Conservation (phyloP, 2,888 invertebrate genomes). For the Periphyllus acericola region DNA sequence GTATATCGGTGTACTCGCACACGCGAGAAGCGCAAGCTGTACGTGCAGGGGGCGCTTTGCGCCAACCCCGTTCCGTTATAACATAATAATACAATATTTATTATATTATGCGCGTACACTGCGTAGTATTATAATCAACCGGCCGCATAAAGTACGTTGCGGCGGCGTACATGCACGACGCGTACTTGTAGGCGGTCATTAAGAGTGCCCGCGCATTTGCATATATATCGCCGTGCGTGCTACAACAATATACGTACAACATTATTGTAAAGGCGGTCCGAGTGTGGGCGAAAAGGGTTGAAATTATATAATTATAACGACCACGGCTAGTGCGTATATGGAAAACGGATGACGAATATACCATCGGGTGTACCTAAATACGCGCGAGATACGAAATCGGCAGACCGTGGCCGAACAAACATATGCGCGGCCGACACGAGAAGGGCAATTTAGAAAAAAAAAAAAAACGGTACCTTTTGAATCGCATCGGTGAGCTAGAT, state of each 20-base stretch:
- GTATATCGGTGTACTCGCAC: no score
- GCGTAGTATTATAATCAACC: neutral
- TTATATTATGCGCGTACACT: neutral
- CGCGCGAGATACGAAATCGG: neutral
- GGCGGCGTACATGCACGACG: neutral
- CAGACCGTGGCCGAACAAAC: neutral
- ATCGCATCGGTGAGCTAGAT: neutral
- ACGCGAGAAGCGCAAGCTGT: neutral
- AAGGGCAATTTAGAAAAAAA: neutral
- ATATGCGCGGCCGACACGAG: neutral
- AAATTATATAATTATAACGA: constrained; percentile 3
- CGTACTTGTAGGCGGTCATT: neutral
- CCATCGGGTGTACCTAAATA: neutral
- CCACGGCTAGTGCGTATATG: neutral
- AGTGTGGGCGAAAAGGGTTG: neutral
- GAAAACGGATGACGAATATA: neutral
- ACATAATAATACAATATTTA: no score
- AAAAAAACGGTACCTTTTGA: neutral
- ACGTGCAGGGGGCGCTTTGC: neutral
- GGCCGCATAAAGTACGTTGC: constrained; percentile 2
- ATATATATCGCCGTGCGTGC: neutral
- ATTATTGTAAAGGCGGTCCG: neutral
- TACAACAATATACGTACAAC: neutral
- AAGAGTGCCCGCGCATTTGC: neutral
- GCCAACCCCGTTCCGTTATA: no score